phyloP scores from a whole-genome alignment of 2,888 invertebrate species.

The Noctua comes region DNA sequence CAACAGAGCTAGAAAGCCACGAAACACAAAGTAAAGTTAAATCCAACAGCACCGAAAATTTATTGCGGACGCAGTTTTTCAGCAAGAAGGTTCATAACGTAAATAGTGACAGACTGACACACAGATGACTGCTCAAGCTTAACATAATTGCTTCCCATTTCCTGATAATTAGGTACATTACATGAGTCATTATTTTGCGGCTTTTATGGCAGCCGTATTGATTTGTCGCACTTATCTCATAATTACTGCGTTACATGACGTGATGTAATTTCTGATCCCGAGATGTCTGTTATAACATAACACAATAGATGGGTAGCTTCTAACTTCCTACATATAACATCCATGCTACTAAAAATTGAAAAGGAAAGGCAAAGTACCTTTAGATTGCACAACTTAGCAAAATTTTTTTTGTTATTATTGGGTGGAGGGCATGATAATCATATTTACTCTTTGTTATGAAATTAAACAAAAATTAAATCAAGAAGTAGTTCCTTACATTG shows the following conservation, averaged over 20 bases:
- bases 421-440: not conserved
- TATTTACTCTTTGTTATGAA: not conserved
- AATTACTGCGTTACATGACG: constrained; percentile 50
- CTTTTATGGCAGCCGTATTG: constrained; percentile 53
- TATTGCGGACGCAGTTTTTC: constrained; percentile 25
- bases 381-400: not conserved
- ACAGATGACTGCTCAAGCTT: constrained; percentile 70
- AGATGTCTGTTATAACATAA: constrained; percentile 18
- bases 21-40: constrained; percentile 22
- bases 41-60: constrained; percentile 22
- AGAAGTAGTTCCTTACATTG: not conserved
- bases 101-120: constrained; percentile 54
- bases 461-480: not conserved
- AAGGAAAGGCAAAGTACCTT: not conserved
- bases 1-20: constrained; percentile 30
- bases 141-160: constrained; percentile 66
- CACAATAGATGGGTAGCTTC: constrained; percentile 5
- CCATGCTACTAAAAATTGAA: not conserved
- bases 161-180: constrained; percentile 61
- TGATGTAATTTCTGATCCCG: constrained; percentile 14
- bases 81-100: constrained; percentile 47
- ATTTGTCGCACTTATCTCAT: constrained; percentile 51
- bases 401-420: not conserved
- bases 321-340: constrained; percentile 36
- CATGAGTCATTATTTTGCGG: constrained; percentile 52